Evolutionary conservation across 2,888 invertebrate genomes (phyloP).

Genomic region (Drosophila borborema): DNA sequence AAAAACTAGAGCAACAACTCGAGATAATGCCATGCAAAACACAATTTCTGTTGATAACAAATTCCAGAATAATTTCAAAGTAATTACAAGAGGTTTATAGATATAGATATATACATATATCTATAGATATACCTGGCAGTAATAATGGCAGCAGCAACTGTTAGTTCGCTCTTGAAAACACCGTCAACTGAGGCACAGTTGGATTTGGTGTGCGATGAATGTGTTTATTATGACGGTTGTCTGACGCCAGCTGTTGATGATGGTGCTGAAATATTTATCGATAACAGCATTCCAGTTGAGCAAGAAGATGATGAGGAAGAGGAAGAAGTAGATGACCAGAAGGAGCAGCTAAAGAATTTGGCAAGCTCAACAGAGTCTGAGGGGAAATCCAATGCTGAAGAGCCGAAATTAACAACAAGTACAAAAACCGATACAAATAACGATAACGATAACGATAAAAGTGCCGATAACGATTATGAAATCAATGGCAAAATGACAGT

Average conservation of each 20-base stretch:
- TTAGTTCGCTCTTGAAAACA: slow-evolving; percentile 65
- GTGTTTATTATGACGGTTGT: slow-evolving; percentile 63
- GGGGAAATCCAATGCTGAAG: slow-evolving; percentile 47
- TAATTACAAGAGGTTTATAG: slow-evolving; percentile 11
- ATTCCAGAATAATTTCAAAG: slow-evolving; percentile 20
- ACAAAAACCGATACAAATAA: slow-evolving; percentile 22
- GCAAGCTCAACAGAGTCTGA: slow-evolving; percentile 28
- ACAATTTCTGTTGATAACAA: slow-evolving; percentile 28
- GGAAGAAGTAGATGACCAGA: slow-evolving; percentile 11
- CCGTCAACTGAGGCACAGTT: slow-evolving; percentile 35
- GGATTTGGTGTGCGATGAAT: slow-evolving; percentile 61
- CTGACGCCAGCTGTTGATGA: slow-evolving; percentile 7
- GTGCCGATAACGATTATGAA: slow-evolving; percentile 18
- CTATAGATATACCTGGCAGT: slow-evolving; percentile 18
- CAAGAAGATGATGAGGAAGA: slow-evolving; percentile 33
- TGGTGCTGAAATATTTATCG: slow-evolving; percentile 60
- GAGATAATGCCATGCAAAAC: background rate
- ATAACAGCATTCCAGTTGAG: slow-evolving; percentile 75
- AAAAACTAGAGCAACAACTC: background rate
- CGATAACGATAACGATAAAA: background rate
- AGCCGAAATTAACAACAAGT: slow-evolving; percentile 32
- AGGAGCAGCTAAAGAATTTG: slow-evolving; percentile 4
- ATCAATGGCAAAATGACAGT: slow-evolving; percentile 3
- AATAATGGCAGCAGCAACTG: slow-evolving; percentile 73
- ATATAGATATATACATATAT: background rate